Base-by-base conservation (phyloP, 1,140 invertebrate genomes). In the Frieseomelitta varia region DNA sequence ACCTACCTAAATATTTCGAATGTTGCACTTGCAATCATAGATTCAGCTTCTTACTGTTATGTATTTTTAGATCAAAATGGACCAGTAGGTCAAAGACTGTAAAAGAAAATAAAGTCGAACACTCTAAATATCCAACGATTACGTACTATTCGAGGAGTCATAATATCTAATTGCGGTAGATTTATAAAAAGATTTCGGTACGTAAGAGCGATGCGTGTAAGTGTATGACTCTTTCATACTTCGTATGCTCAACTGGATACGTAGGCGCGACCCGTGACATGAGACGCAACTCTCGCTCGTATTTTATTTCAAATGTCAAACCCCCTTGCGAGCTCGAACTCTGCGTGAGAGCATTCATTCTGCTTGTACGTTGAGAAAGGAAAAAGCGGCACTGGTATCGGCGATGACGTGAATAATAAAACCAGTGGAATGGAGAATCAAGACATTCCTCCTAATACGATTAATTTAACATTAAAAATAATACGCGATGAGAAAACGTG, bases 221-320 rank as follows among this genome's bases (percentile, higher is more conserved):
- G 39, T 39, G 39, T 76, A 55, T 24, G 27, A 53, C 71, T 61
- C 24, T 63, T 61, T 24, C 53, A 68, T 51, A 39, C 55, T 86
- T 69, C 51, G 65, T 71, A 77, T 76, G 27, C 81, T 55, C 86
- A 80, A 69, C 72, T 65, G 69, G 67, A 86, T 69, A 87, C 65
- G 87, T 90, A 91, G 90, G 89, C 86, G 87, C 88, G 89, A 87
- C 86, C 81, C 79, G 90, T 91, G 89, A 91, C 90, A 88, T 21
- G 90, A 91, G 84, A 91, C 81, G 88, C 88, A 89, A 90, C 89
- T 90, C 85, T 90, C 85, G 89, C 90, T 91, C 91, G 90, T 91
- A 91, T 91, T 90, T 91, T 91, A 91, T 86, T 90, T 73, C 83
- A 73, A 87, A 89, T 89, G 87, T 86, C 85, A 88, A 73, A 84